Evolutionary conservation across 2,888 invertebrate genomes (phyloP).

Genomic region (Melanchra persicariae): DNA sequence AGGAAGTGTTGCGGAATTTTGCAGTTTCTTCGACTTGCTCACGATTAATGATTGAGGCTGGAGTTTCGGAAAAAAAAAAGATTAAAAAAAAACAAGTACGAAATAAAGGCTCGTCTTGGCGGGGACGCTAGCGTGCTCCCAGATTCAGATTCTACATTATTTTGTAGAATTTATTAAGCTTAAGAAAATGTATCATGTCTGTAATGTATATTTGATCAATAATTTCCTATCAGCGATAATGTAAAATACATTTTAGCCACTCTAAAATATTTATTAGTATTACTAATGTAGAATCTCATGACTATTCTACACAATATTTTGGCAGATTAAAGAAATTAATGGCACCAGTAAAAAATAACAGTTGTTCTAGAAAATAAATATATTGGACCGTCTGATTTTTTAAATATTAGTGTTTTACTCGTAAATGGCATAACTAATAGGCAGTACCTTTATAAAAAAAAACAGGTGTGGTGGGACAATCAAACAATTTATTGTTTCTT

Average conservation of each 20-base stretch:
- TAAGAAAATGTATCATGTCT: not conserved
- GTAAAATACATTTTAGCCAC: not conserved
- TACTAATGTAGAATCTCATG: not conserved
- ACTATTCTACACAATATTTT: slow-evolving; percentile 27
- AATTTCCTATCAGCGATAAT: not conserved
- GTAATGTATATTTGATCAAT: not conserved
- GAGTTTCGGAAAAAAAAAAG: not conserved
- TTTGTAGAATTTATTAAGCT: too few relatives aligned
- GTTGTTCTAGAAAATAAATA: not conserved
- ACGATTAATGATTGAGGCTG: slow-evolving; percentile 3
- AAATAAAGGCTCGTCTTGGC: not conserved
- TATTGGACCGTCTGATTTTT: not conserved
- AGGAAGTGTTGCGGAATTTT: slow-evolving; percentile 75
- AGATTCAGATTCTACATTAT: not conserved
- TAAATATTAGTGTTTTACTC: not conserved
- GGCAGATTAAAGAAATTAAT: slow-evolving; percentile 26
- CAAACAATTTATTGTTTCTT: too few relatives aligned
- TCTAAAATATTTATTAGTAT: slow-evolving; percentile 3
- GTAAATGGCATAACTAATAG: too few relatives aligned
- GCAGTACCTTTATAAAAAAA: too few relatives aligned
- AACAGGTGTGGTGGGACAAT: too few relatives aligned
- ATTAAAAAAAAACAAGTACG: not conserved
- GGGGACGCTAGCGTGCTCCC: too few relatives aligned
- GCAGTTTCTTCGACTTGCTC: slow-evolving; percentile 56
- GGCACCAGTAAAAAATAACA: slow-evolving; percentile 1